Conservation (phyloP, 1,140 invertebrate genomes). For the Meteorus sp. region DNA sequence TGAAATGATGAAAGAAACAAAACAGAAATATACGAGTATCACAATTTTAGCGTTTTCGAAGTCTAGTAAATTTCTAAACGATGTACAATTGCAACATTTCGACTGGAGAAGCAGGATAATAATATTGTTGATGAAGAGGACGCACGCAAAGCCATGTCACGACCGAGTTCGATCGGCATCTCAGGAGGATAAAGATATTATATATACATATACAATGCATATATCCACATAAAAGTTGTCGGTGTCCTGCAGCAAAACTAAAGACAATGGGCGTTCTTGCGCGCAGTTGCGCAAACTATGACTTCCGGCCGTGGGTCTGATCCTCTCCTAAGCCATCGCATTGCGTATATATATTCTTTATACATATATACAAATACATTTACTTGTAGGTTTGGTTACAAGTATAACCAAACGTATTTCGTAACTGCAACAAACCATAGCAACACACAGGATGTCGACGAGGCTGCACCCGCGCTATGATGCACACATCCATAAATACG, state of each 20-base stretch:
- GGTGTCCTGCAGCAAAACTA: slow-evolving; percentile 23
- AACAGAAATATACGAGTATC: too few relatives aligned
- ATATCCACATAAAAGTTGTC: slow-evolving; percentile 5
- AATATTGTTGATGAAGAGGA: too few relatives aligned
- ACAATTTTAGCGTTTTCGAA: too few relatives aligned
- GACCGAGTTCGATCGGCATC: slow-evolving; percentile 17
- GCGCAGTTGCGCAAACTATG: slow-evolving; percentile 47
- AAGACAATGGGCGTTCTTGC: slow-evolving; percentile 47
- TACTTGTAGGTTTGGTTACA: too few relatives aligned
- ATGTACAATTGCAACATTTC: too few relatives aligned
- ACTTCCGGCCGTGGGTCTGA: slow-evolving; percentile 47
- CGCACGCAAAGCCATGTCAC: slow-evolving; percentile 20
- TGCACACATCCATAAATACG: too few relatives aligned
- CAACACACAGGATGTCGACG: slow-evolving; percentile 51
- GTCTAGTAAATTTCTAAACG: too few relatives aligned
- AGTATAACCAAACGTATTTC: slow-evolving; percentile 11
- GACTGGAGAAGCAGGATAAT: too few relatives aligned
- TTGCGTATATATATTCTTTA: slow-evolving; percentile 28
- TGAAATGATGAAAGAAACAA: too few relatives aligned
- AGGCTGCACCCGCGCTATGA: slow-evolving; percentile 50
- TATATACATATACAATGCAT: not conserved
- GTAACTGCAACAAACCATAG: too few relatives aligned
- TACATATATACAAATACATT: not conserved
- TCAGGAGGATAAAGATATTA: not conserved
- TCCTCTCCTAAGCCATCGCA: slow-evolving; percentile 45